Base-by-base conservation (phyloP, 2,113 vertebrate species). In the Phylloscopus trochilus region DNA sequence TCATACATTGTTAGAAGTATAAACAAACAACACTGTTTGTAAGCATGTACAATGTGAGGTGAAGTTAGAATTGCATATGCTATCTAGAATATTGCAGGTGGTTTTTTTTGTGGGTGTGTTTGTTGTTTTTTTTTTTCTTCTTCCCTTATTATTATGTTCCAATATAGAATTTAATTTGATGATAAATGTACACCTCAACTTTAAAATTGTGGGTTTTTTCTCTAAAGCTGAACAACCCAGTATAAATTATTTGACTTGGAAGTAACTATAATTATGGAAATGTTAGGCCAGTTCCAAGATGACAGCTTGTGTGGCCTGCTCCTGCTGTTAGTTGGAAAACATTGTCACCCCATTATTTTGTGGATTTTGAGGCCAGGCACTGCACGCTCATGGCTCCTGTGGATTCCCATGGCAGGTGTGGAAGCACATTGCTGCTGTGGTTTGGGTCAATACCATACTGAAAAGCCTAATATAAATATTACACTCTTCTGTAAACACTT, bases 81-180 rank as follows among this genome's bases (percentile, higher is more conserved):
- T 59, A 16, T 39, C 21, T 53, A 31, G 8, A 82, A 63, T 59
- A 76, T 13, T 26, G 17, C 19, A 73, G 41, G 9, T 53, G n/a
- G n/a, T n/a, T 0, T 5, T 18, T 15, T 7, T 60, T 41, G 16
- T 20, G 3, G 13, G 2, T 13, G 4, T 13, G 13, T 49, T 23
- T 4, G 24, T 16, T 56, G 75, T 90, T 53, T 68, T 2, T 39
- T 41, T 41, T 10, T 41, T 46, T 44, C 19, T 17, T 39, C 6
- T 76, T 76, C 5, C 13, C 68, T 86, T 64, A 70, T 19, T 63
- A 79, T 12, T 68, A 3, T 59, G 52, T 83, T 76, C 28, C 21
- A 79, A 26, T 56, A 47, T 10, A 64, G 9, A 70, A 10, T 26
- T 53, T 66, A 37, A 67, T 70, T 78, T 59, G 1, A 58, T 59